phyloP scores from a whole-genome alignment of 2,888 invertebrate genomes.

The Dynastes maya region DNA sequence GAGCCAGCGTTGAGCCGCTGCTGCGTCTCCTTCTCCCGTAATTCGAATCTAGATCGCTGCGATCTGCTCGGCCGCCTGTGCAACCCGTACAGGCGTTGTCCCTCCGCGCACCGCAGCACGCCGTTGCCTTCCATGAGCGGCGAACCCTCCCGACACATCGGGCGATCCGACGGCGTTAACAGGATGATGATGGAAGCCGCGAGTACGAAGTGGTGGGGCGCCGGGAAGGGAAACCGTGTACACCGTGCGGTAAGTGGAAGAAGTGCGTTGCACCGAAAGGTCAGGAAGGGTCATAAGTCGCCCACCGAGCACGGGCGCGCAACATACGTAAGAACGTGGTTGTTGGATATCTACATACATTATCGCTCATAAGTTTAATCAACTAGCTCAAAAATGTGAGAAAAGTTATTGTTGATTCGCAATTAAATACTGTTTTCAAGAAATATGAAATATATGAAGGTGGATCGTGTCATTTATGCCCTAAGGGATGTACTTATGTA shows the following conservation, averaged over 20 bases:
- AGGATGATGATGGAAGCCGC: slow-evolving; percentile 3
- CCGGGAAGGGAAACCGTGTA: neutral
- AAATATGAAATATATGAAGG: no score
- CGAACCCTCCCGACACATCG: no score
- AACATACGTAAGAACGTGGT: no score
- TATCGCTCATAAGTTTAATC: no score
- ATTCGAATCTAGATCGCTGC: slow-evolving; percentile 1
- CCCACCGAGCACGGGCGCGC: slow-evolving; percentile 51
- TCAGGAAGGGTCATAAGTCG: slow-evolving; percentile 57
- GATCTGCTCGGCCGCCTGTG: slow-evolving; percentile 5
- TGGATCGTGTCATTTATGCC: no score
- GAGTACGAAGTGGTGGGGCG: neutral
- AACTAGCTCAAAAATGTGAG: no score
- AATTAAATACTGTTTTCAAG: no score
- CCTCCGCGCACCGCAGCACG: neutral
- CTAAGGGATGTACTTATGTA: no score
- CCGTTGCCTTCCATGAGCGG: no score
- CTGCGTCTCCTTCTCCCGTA: neutral
- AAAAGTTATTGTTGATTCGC: no score
- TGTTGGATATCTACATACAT: no score
- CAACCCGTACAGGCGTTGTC: neutral
- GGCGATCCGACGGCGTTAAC: slow-evolving; percentile 5
- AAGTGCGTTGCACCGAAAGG: slow-evolving; percentile 58
- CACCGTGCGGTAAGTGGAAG: slow-evolving; percentile 22
- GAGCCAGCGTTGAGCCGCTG: neutral